Evolutionary conservation across 2,888 invertebrate genomes (phyloP).

Genomic region (Caradrina clavipalpis): DNA sequence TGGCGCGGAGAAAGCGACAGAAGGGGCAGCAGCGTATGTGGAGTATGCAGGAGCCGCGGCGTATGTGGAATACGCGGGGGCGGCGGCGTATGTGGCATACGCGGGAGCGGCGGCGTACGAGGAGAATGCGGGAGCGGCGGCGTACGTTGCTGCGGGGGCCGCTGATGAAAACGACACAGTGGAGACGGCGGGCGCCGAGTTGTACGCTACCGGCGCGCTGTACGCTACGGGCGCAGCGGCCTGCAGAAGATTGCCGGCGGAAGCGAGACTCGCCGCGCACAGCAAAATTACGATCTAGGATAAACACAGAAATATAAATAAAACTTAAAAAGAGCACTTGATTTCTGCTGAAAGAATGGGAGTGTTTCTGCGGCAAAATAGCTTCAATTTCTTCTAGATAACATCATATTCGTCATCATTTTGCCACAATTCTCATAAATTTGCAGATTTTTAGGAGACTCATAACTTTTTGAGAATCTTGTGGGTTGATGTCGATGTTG

Average conservation of each 20-base stretch:
- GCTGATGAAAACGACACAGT: constrained; percentile 58
- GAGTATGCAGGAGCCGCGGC: constrained; percentile 59
- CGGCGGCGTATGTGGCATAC: constrained; percentile 77
- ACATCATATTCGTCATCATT: too few relatives aligned
- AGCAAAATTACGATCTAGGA: constrained; percentile 89
- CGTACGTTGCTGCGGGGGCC: too few relatives aligned
- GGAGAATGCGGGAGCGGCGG: constrained; percentile 40
- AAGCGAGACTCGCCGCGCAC: constrained; percentile 91
- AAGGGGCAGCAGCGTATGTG: constrained; percentile 82
- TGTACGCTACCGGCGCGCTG: constrained; percentile 75
- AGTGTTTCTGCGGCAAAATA: too few relatives aligned
- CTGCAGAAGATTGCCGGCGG: constrained; percentile 91
- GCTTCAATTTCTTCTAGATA: background rate
- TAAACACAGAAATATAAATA: constrained; percentile 4
- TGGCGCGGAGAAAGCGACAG: constrained; percentile 75
- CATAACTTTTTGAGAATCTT: too few relatives aligned
- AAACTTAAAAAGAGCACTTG: background rate
- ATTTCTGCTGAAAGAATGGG: background rate
- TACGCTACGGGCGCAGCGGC: constrained; percentile 81
- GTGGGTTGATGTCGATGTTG: background rate
- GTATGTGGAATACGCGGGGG: constrained; percentile 75
- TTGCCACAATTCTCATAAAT: too few relatives aligned
- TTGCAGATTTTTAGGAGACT: too few relatives aligned
- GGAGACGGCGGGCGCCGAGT: constrained; percentile 65
- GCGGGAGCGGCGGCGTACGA: constrained; percentile 64